phyloP scores from a whole-genome alignment of 2,113 vertebrate genomes.

The Embiotoca jacksoni region DNA sequence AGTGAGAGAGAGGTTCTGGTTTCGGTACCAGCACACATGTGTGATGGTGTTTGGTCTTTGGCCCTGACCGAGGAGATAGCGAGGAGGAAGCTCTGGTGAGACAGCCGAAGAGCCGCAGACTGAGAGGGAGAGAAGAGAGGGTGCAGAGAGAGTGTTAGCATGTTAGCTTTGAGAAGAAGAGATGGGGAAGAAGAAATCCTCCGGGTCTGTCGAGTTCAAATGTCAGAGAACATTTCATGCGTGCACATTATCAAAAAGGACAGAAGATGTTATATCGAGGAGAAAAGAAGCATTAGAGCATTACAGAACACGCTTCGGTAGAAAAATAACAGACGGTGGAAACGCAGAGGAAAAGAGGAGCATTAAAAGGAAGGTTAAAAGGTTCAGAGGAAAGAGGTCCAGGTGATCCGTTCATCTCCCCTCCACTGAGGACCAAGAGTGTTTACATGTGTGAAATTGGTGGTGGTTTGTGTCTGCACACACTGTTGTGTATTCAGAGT shows the following conservation, averaged over 20 bases:
- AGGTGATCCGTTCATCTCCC: not conserved
- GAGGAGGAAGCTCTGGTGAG: slow-evolving; percentile 92
- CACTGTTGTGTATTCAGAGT: too few relatives aligned
- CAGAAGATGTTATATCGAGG: not conserved
- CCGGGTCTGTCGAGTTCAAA: slow-evolving; percentile 57
- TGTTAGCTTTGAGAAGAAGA: slow-evolving; percentile 50
- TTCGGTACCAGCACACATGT: slow-evolving; percentile 96
- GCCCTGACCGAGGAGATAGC: slow-evolving; percentile 91
- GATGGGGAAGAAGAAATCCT: slow-evolving; percentile 30
- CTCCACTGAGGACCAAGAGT: not conserved
- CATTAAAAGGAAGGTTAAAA: not conserved
- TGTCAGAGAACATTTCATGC: not conserved
- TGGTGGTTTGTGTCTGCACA: not conserved
- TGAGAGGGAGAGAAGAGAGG: slow-evolving; percentile 70
- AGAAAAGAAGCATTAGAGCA: not conserved
- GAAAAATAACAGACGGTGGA: not conserved
- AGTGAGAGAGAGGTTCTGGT: slow-evolving; percentile 93
- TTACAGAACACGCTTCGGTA: not conserved
- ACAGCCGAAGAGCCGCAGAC: slow-evolving; percentile 88
- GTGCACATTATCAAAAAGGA: slow-evolving; percentile 19
- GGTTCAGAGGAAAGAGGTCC: slow-evolving; percentile 6
- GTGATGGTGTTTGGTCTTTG: slow-evolving; percentile 95
- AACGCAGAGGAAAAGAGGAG: not conserved
- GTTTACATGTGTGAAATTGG: not conserved
- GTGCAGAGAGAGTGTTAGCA: slow-evolving; percentile 61